Evolutionary conservation across 2,797 vertebrate species (phyloP).

Genomic region (Labroides dimidiatus): DNA sequence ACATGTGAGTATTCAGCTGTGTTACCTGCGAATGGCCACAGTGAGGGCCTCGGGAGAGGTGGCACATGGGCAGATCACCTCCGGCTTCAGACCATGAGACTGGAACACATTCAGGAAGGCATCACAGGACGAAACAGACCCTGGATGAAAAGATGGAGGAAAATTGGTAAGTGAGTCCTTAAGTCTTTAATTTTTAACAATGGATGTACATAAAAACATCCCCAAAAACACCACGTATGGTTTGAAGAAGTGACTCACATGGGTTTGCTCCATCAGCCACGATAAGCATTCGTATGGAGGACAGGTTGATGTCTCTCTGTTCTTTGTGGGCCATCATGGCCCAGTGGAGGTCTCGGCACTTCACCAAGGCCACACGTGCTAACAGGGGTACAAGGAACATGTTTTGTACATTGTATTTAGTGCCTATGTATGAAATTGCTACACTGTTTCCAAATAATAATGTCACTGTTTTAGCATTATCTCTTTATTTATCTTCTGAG

Average conservation of each 20-base stretch:
- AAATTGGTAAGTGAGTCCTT: background rate
- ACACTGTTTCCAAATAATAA: no score
- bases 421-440: no score
- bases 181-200: background rate
- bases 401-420: conserved; percentile 19
- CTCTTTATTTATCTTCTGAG: no score
- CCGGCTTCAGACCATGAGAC: conserved; percentile 95
- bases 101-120: conserved; percentile 98
- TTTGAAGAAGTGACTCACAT: conserved; percentile 85
- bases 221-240: background rate
- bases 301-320: conserved; percentile 93
- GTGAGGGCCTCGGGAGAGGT: conserved; percentile 97
- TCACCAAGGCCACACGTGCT: conserved; percentile 96
- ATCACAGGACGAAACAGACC: conserved; percentile 98
- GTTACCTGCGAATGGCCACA: conserved; percentile 95
- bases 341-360: conserved; percentile 98
- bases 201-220: background rate
- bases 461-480: no score
- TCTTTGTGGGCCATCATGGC: conserved; percentile 99
- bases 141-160: conserved; percentile 68
- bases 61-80: conserved; percentile 97
- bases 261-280: conserved; percentile 98
- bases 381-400: background rate
- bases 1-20: background rate
- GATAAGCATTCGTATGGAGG: conserved; percentile 97